Base-by-base conservation (phyloP, 2,888 invertebrate genomes). In the Busseola fusca region DNA sequence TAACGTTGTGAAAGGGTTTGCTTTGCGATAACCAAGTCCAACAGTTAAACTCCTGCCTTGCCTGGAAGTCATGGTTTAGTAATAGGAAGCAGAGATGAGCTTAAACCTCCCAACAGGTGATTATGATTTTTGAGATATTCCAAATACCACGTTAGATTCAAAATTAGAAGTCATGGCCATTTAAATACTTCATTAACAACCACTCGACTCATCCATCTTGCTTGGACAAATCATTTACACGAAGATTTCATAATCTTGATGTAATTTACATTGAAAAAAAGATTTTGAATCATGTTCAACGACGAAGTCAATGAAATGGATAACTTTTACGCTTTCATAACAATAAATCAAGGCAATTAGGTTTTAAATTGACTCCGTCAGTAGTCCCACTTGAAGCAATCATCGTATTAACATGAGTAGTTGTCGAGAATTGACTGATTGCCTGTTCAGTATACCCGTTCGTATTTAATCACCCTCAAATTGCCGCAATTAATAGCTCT, bases 361-460 rank as follows among this genome's bases (percentile, higher is more conserved):
- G 73, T 77, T 78, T 81, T 74, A 68, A 76, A 80, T 85, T 72
- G 80, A 84, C 67, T 75, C 69, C 73, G 74, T 76, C 76, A 83
- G 82, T 84, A 81, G 84, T 84, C 74, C 71, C 81, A 80, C 84
- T 87, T 87, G 84, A 87, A 91, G 86, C 90, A 88, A 91, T 91
- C 87, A 90, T 89, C 87, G 77, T 89, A 90, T 90, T 90, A 90
- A 91, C 88, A 89, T 87, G 89, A 88, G 86, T 89, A 87, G 87
- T 87, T 88, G 87, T 88, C 88, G 87, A 86, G 87, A 89, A 90
- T 91, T 92, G 92, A 92, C 88, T 91, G 91, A 91, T 91, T 89
- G 88, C 87, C 87, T 85, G 88, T 87, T 88, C 89, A 90, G 86
- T 87, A 89, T 86, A 87, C 86, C 86, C 88, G 86, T 86, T 89